A percentile compares a stretch with the other conserved stretches of the same genome.
These are phyloP conservation scores for Trichacis sp. DNA, from an alignment of 2,888 invertebrate species.

Conservation along the genomic window DNA sequence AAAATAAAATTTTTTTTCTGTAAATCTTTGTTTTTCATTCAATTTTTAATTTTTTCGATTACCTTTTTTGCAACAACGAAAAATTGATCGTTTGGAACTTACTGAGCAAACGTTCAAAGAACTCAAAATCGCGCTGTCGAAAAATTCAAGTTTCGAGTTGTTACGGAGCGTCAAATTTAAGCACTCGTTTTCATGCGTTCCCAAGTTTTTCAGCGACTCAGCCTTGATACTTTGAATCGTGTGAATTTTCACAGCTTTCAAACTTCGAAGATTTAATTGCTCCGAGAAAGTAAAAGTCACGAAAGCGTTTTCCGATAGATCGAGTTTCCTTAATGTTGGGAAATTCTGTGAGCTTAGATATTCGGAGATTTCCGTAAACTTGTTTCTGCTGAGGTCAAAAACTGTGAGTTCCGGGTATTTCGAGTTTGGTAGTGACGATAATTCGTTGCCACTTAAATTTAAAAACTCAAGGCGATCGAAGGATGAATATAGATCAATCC, in stretches of 20 bases:
- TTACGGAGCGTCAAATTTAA: conserved; percentile 71
- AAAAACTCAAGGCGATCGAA: conserved; percentile 44
- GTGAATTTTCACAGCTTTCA: conserved; percentile 64
- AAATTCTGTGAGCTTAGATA: conserved; percentile 68
- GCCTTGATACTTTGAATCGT: conserved; percentile 55
- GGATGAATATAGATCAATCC: conserved; percentile 25
- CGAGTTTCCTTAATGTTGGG: conserved; percentile 70
- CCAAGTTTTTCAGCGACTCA: conserved; percentile 71
- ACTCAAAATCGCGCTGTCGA: conserved; percentile 60
- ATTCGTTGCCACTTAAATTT: conserved; percentile 56
- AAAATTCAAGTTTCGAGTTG: conserved; percentile 68
- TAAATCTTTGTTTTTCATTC: no score
- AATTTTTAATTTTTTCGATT: no score
- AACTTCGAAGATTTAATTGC: conserved; percentile 68
- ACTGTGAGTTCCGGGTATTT: conserved; percentile 69
- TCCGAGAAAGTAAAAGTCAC: conserved; percentile 70
- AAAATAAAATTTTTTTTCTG: no score
- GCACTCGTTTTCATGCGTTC: conserved; percentile 58
- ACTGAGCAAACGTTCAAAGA: conserved; percentile 72
- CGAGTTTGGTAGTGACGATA: conserved; percentile 69
- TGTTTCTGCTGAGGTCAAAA: conserved; percentile 72
- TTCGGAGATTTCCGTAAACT: conserved; percentile 69
- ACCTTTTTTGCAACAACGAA: no score
- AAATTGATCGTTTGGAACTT: no score
- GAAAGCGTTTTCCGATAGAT: conserved; percentile 72